A percentile compares a stretch with the other conserved stretches of the same genome.
phyloP scores from a whole-genome alignment of 1,140 invertebrate species.

The Drosophila lini region DNA sequence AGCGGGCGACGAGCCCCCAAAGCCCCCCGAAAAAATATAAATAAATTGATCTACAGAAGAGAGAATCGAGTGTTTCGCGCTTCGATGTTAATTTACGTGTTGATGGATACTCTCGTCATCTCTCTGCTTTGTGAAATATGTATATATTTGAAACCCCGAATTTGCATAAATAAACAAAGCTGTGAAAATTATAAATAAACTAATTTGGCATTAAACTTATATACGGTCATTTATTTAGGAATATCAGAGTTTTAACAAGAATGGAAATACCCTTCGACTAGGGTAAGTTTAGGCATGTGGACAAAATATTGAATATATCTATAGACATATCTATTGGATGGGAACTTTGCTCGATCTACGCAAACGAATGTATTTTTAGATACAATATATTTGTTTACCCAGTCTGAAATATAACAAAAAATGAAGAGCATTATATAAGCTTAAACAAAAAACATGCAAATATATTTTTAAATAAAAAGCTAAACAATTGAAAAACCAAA shows the following conservation, averaged over 20 bases:
- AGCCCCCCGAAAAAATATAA: conserved; percentile 31
- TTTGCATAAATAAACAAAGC: not conserved
- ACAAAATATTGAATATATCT: not conserved
- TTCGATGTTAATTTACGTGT: conserved; percentile 21
- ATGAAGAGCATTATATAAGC: conserved; percentile 9
- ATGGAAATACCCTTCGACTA: not conserved
- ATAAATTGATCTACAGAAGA: conserved; percentile 25
- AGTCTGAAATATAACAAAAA: conserved; percentile 4
- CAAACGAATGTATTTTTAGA: conserved; percentile 62
- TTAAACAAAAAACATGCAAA: not conserved
- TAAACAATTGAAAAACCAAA: not conserved
- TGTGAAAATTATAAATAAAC: not conserved
- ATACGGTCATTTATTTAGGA: not conserved
- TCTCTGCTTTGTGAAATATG: not conserved
- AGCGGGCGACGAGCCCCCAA: conserved; percentile 49
- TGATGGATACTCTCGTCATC: conserved; percentile 1
- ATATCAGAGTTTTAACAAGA: not conserved
- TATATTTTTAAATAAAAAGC: not conserved
- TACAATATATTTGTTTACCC: conserved; percentile 36
- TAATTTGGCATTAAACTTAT: not conserved
- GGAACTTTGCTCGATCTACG: conserved; percentile 63
- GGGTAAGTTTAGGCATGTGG: not conserved
- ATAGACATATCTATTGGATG: not conserved
- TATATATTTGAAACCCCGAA: not conserved
- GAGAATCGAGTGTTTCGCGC: conserved; percentile 26